Conservation (phyloP, 2,888 invertebrate genomes). For the Belgica antarctica region DNA sequence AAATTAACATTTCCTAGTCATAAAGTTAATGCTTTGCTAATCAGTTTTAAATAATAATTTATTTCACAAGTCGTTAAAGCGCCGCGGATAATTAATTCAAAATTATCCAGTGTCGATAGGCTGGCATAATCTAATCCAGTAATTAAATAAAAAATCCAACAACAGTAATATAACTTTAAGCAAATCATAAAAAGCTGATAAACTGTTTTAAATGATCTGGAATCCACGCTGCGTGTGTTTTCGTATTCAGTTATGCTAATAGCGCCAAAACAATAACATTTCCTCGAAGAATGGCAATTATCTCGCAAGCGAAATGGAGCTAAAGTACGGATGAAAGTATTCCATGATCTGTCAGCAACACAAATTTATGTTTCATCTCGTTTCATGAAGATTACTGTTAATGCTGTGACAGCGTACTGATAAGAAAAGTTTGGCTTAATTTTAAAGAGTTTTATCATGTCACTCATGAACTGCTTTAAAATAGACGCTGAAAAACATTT, state of each 20-base stretch:
- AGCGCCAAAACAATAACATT: background rate
- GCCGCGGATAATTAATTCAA: background rate
- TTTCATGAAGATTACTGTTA: conserved; percentile 1
- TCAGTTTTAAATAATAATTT: background rate
- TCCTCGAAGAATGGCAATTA: conserved; percentile 10
- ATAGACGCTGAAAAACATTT: background rate
- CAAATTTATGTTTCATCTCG: background rate
- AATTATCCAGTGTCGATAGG: background rate
- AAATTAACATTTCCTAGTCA: background rate
- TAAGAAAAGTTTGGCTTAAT: conserved; percentile 1
- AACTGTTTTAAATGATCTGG: background rate
- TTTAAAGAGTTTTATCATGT: no score
- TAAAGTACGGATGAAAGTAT: background rate
- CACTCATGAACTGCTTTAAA: no score
- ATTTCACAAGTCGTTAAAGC: background rate
- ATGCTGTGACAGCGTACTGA: background rate
- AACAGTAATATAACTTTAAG: background rate
- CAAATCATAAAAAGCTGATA: background rate
- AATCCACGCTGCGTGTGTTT: no score
- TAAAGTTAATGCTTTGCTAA: background rate
- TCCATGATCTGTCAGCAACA: background rate
- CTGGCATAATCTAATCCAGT: no score
- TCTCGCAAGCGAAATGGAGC: background rate
- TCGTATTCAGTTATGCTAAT: background rate
- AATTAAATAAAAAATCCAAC: background rate